A percentile compares a stretch with the other conserved stretches of the same genome.
Evolutionary conservation across 2,888 invertebrate genomes (phyloP).

Genomic region (Rotaria sp.): DNA sequence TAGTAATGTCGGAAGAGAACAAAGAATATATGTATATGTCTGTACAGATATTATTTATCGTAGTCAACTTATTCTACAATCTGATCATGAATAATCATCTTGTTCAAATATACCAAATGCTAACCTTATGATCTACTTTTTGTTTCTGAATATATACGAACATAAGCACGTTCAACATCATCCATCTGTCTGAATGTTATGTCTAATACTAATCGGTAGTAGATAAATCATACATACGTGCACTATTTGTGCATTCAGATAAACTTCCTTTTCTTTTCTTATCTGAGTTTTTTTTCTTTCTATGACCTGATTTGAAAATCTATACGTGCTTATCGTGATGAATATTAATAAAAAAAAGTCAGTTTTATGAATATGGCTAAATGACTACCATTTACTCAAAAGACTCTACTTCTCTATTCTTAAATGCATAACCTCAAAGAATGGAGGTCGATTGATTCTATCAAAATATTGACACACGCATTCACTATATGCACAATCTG

Average conservation of each 20-base stretch:
- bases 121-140: not conserved
- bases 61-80: not conserved
- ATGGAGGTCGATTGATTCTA: not conserved
- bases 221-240: not conserved
- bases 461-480: not conserved
- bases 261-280: not conserved
- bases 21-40: not conserved
- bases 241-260: not conserved
- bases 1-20: not conserved
- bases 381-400: not conserved
- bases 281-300: not conserved
- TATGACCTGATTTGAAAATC: not conserved
- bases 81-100: not conserved
- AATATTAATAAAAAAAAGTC: not conserved
- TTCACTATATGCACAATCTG: not conserved
- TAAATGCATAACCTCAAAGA: not conserved
- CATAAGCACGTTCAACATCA: not conserved
- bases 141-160: not conserved
- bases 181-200: conserved; percentile 15
- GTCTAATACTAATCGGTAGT: not conserved
- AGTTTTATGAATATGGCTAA: not conserved
- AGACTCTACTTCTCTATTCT: not conserved
- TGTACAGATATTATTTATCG: not conserved
- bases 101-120: not conserved
- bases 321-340: not conserved